Conservation (phyloP, 1,140 invertebrate genomes). For the Drosophila bipectinata region DNA sequence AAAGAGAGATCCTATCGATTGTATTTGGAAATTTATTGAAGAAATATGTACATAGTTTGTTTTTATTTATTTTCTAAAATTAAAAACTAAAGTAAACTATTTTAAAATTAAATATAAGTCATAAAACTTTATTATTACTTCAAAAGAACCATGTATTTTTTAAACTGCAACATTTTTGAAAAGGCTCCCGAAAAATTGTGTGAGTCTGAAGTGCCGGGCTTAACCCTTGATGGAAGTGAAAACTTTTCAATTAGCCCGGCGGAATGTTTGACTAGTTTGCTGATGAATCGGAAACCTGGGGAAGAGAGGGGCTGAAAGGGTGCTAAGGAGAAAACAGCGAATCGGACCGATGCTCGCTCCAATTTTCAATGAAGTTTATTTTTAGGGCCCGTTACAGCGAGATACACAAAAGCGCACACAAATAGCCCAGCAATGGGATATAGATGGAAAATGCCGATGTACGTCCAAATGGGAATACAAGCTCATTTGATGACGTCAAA, state of each 20-base stretch:
- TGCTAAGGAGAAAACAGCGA: constrained; percentile 2
- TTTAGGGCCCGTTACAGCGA: constrained; percentile 65
- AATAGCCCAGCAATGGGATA: constrained; percentile 35
- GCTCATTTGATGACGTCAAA: constrained; percentile 72
- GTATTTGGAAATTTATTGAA: neutral
- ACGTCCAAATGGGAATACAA: constrained; percentile 59
- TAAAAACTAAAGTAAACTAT: too few relatives aligned
- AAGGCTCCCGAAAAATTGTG: neutral
- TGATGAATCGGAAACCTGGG: neutral
- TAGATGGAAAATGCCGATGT: constrained; percentile 55
- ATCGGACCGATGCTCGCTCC: constrained; percentile 55
- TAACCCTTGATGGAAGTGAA: constrained; percentile 13
- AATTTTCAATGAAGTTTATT: constrained; percentile 79
- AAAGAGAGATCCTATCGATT: neutral
- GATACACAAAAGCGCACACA: constrained; percentile 41
- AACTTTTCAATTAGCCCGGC: constrained; percentile 39
- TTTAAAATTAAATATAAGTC: too few relatives aligned
- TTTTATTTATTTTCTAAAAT: neutral
- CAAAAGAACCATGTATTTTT: neutral
- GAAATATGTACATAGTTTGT: neutral
- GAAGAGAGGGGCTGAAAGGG: neutral
- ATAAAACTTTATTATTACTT: too few relatives aligned
- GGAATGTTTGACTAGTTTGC: constrained; percentile 24
- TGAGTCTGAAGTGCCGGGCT: constrained; percentile 5
- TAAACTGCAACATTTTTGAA: neutral